These are phyloP conservation scores for Chrysochloris asiatica DNA, from an alignment of 2,113 vertebrate genomes.

Conservation along the genomic window DNA sequence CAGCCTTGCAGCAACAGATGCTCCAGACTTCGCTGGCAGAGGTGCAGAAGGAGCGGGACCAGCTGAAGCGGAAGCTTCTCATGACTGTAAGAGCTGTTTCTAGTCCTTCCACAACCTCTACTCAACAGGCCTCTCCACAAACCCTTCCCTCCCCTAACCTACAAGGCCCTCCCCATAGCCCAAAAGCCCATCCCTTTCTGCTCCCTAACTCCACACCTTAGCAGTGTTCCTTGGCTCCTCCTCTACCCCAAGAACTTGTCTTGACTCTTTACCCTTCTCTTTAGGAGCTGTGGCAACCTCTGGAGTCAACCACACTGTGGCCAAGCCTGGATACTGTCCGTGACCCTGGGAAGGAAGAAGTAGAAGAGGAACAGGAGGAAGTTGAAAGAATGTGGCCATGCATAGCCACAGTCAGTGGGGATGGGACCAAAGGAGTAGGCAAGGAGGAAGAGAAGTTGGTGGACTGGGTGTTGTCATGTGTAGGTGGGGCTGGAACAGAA, in stretches of 20 bases:
- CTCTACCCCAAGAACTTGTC: background rate
- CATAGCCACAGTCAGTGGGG: too few relatives aligned
- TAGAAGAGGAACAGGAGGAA: too few relatives aligned
- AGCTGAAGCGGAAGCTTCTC: conserved; percentile 30
- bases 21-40: background rate
- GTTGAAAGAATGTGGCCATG: too few relatives aligned
- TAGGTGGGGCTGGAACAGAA: too few relatives aligned
- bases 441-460: background rate
- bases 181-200: background rate
- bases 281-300: background rate
- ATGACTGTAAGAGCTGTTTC: background rate
- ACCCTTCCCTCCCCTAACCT: background rate
- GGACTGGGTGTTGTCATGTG: background rate
- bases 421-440: too few relatives aligned
- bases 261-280: background rate
- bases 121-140: background rate
- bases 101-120: background rate
- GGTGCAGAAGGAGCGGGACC: conserved; percentile 23
- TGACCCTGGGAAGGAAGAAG: background rate
- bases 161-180: too few relatives aligned
- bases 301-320: background rate
- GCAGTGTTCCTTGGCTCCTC: background rate
- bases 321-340: background rate
- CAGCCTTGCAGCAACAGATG: background rate
- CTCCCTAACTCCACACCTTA: background rate